Evolutionary conservation across 2,797 vertebrate species (phyloP), one percentile per base, ranked within the genome.

Genomic region (Eulemur albifrons): DNA sequence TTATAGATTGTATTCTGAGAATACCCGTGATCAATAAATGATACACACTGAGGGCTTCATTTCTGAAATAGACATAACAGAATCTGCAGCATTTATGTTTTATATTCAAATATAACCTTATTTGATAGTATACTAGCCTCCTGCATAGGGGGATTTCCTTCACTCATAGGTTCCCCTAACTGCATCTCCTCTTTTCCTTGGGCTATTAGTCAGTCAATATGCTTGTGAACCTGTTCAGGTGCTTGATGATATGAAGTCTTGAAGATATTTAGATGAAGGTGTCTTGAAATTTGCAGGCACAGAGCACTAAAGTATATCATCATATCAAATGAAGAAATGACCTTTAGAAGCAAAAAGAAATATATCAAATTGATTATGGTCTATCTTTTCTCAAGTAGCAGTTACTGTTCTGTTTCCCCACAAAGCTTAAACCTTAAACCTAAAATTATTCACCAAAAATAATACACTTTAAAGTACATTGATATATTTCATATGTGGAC

Each of bases 211-310:
- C 99, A 99, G 98, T 99, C 99, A 97, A 98, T 99, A 98, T 99
- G 99, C 97, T 97, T 85, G 97, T 99, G 98, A 99, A 99, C 98
- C 99, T 99, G 98, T 98, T 99, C 99, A 95, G 98, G 98, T 98
- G 98, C 98, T 97, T 98, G 99, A 96, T 98, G 99, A 97, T 98
- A 97, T 93, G 99, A 98, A 98, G 99, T 99, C 99, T 99, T 99
- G 99, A 99, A 99, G 98, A 99, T 99, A 43, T 72, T 98, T 98
- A 99, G 99, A 98, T 98, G 99, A 97, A 99, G 99, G 98, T 99
- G 99, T 94, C 99, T 98, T 89, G 99, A 99, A 96, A 99, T 99
- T 99, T 99, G 99, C 93, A 99, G 98, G 98, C 99, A 99, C 95
- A 99, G 98, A 57, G 99, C 99, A 87, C 99, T 99, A 97, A 99